Conservation (phyloP, 2,797 vertebrate genomes). For the Chrosomus eos region DNA sequence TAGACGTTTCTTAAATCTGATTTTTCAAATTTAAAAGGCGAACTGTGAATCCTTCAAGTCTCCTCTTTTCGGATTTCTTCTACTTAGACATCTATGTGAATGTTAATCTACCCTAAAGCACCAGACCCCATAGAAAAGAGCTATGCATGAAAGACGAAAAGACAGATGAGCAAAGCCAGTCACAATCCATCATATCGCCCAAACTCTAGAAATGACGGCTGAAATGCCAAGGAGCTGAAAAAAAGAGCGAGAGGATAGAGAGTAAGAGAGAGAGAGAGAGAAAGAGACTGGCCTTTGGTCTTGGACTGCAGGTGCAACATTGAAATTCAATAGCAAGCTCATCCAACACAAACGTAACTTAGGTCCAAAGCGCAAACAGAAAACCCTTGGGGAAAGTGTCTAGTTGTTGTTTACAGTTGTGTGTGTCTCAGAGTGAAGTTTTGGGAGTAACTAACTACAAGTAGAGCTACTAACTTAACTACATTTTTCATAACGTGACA, state of each 20-base stretch:
- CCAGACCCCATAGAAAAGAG: conserved; percentile 61
- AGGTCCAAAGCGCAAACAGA: conserved; percentile 46
- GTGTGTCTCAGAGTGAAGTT: neutral
- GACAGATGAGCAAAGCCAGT: conserved; percentile 73
- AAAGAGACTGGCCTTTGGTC: conserved; percentile 28
- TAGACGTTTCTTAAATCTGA: conserved; percentile 73
- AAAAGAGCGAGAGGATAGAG: neutral
- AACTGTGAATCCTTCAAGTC: conserved; percentile 72
- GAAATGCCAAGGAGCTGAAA: conserved; percentile 43
- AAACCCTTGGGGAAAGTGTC: conserved; percentile 15
- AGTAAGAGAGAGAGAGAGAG: neutral
- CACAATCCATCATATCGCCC: conserved; percentile 72
- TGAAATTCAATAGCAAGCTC: conserved; percentile 70
- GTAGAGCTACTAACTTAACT: neutral
- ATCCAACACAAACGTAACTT: conserved; percentile 55
- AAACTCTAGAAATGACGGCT: conserved; percentile 64
- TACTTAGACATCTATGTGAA: conserved; percentile 66
- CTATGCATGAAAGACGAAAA: conserved; percentile 72
- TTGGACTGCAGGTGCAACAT: conserved; percentile 63
- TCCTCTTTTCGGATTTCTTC: conserved; percentile 70
- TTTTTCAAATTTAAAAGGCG: conserved; percentile 74
- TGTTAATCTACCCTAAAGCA: conserved; percentile 69
- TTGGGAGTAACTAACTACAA: neutral
- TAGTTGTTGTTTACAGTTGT: conserved; percentile 30
- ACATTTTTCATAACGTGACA: neutral